A percentile compares a stretch with the other conserved stretches of the same genome.
These are phyloP conservation scores for Aphis gossypii DNA, from an alignment of 1,140 invertebrate species.

Conservation along the genomic window DNA sequence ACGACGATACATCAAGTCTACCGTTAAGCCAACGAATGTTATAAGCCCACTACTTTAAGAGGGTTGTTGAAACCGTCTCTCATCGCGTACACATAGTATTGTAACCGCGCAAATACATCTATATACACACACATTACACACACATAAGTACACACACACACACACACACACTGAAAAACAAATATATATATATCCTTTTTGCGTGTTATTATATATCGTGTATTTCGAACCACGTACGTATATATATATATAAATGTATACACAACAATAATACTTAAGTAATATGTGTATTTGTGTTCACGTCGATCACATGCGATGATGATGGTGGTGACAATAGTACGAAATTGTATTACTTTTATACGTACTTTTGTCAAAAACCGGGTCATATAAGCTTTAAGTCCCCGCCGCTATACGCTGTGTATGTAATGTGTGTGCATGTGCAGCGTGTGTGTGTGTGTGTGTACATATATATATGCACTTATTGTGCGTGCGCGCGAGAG, in stretches of 20 bases:
- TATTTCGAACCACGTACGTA: background rate
- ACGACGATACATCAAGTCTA: background rate
- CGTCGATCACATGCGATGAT: background rate
- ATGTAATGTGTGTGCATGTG: background rate
- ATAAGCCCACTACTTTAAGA: slow-evolving; percentile 28
- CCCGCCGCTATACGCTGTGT: background rate
- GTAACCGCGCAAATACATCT: background rate
- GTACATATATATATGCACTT: background rate
- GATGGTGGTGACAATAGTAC: background rate
- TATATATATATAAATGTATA: background rate
- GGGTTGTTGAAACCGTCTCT: slow-evolving; percentile 21
- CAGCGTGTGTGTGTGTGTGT: background rate
- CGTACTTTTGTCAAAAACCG: background rate
- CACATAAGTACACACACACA: background rate
- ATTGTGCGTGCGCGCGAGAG: background rate
- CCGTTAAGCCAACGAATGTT: slow-evolving; percentile 35
- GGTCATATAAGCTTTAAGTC: slow-evolving; percentile 20
- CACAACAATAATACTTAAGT: background rate
- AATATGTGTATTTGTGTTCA: slow-evolving; percentile 6
- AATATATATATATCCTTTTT: background rate
- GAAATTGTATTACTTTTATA: slow-evolving; percentile 22
- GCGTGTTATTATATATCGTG: background rate
- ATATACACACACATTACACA: background rate
- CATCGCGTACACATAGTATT: background rate
- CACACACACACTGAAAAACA: background rate